Base-by-base conservation (phyloP, 2,113 vertebrate species). In the Chamaetylas fuelleborni region DNA sequence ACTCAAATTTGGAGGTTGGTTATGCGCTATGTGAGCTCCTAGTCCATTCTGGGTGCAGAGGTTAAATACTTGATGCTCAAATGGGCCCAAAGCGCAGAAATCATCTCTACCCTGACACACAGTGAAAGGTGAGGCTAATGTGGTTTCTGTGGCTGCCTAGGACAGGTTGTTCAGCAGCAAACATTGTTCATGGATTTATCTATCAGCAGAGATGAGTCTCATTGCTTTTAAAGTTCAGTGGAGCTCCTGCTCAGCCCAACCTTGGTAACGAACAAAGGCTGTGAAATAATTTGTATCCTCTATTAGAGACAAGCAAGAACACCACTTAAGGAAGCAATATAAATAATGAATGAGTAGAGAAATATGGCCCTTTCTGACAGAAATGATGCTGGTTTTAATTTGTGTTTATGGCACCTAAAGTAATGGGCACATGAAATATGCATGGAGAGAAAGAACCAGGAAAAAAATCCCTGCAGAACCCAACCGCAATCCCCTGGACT, bases 351-450 rank as follows among this genome's bases (percentile, higher is more conserved):
- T 96, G 85, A 88, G 60, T n/a, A 70, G 82, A 92, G 90, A 96
- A 95, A 91, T 93, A 81, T 34, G 60, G 85, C 45, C 90, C 85
- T 93, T 92, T 96, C 94, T 97, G 92, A 88, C 67, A 93, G 88
- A 94, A 95, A 97, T 90, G 43, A 96, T 96, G 82, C 56, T 94
- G 90, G 76, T 93, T 97, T 97, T 97, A 97, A 97, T 97, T 94
- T 96, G 94, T 96, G 94, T 95, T 96, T 96, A 96, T 96, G 94
- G 95, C 96, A 97, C 92, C 96, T 94, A 96, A 94, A 94, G 90
- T 97, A 97, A 96, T 93, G 79, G 85, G 60, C 40, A 78, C 88
- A 97, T 97, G 65, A 97, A 96, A 96, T 94, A 97, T 96, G 72
- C 76, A 96, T 96, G 90, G 64, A 83, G 72, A 86, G 78, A 92